Evolutionary conservation across 2,888 invertebrate species (phyloP).

Genomic region (Pycnomerus fuliginosus): DNA sequence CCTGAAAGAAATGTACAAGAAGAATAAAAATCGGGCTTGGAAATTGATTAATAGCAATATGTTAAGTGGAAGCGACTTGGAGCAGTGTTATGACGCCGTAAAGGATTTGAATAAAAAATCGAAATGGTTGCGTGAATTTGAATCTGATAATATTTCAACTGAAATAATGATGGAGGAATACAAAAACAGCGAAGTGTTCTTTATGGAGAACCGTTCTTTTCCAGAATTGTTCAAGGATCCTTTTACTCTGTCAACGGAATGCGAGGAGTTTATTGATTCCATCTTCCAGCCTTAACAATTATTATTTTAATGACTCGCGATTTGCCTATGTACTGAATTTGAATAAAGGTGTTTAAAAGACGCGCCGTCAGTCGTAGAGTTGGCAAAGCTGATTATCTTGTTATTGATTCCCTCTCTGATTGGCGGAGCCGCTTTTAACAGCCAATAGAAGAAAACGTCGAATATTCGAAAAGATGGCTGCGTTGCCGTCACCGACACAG

Average conservation of each 20-base stretch:
- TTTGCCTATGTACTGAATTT: too few relatives aligned
- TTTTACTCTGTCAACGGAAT: constrained; percentile 22
- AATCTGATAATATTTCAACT: constrained; percentile 41
- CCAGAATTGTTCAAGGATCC: constrained; percentile 35
- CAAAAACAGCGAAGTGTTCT: constrained; percentile 42
- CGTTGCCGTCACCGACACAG: constrained; percentile 83
- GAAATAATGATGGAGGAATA: constrained; percentile 44
- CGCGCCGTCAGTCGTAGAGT: too few relatives aligned
- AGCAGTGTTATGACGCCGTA: constrained; percentile 40
- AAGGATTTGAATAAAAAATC: constrained; percentile 46
- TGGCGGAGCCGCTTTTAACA: constrained; percentile 36
- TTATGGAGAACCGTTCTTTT: constrained; percentile 38
- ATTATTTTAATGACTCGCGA: too few relatives aligned
- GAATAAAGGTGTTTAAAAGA: constrained; percentile 6
- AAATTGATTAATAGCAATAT: constrained; percentile 40
- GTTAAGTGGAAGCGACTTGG: constrained; percentile 27
- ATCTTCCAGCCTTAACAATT: background rate
- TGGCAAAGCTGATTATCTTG: constrained; percentile 18
- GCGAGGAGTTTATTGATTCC: constrained; percentile 8
- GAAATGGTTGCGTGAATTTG: constrained; percentile 44
- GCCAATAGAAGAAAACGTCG: constrained; percentile 41
- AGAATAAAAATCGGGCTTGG: constrained; percentile 44
- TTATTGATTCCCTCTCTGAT: constrained; percentile 46
- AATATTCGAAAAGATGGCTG: constrained; percentile 71
- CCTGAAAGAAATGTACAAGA: constrained; percentile 39